phyloP scores from a whole-genome alignment of 2,888 invertebrate genomes.

The Pterobdella sp. region DNA sequence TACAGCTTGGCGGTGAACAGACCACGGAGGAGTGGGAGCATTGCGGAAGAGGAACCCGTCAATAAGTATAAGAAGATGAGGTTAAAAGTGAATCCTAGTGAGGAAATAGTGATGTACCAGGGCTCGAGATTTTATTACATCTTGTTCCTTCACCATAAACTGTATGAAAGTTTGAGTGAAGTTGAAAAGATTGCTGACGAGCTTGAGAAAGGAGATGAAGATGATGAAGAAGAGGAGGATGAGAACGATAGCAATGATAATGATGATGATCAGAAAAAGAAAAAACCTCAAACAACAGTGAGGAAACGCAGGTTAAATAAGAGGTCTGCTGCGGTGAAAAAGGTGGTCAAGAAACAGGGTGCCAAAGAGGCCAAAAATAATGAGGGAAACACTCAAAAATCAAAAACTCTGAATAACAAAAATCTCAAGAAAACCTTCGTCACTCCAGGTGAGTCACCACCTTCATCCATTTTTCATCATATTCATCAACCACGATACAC shows the following conservation, averaged over 20 bases:
- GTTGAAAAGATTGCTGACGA: background rate
- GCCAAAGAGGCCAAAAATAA: background rate
- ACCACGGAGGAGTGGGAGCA: background rate
- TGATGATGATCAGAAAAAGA: background rate
- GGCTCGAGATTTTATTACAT: background rate
- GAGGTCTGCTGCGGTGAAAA: background rate
- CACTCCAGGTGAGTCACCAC: background rate
- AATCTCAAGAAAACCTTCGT: background rate
- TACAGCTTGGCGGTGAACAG: conserved; percentile 5
- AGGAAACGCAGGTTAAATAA: no score
- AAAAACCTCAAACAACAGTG: no score
- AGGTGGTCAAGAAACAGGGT: background rate
- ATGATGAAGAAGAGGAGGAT: background rate
- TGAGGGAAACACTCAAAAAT: background rate
- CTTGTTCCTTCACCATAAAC: background rate
- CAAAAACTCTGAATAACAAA: background rate
- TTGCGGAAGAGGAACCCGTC: background rate
- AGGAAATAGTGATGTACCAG: background rate
- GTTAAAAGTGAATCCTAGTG: background rate
- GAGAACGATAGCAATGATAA: background rate
- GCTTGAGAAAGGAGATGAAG: background rate
- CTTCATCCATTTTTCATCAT: no score
- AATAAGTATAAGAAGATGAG: background rate
- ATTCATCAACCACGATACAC: background rate
- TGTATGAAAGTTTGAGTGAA: background rate